phyloP scores from a whole-genome alignment of 2,888 invertebrate species.

The Chydorus sphaericus region DNA sequence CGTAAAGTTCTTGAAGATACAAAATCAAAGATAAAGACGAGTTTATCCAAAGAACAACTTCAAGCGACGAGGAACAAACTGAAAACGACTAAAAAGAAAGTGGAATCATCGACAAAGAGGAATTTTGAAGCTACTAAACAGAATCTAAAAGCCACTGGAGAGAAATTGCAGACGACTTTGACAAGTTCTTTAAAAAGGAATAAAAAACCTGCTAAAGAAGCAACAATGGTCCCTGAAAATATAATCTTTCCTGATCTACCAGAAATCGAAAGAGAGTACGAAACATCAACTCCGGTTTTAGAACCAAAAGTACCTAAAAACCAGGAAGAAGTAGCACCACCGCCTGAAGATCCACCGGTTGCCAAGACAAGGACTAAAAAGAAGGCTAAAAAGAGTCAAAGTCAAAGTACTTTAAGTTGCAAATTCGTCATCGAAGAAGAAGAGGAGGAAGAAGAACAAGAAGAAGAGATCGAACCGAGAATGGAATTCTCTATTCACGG shows the following conservation, averaged over 20 bases:
- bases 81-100: slow-evolving; percentile 9
- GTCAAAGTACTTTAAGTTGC: slow-evolving; percentile 28
- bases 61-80: slow-evolving; percentile 14
- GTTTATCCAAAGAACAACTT: slow-evolving; percentile 3
- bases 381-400: slow-evolving; percentile 1
- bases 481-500: slow-evolving; percentile 16
- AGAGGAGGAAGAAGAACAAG: slow-evolving; percentile 30
- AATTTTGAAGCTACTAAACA: slow-evolving; percentile 8
- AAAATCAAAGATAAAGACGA: slow-evolving; percentile 8
- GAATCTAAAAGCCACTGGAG: slow-evolving; percentile 9
- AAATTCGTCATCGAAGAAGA: too few species aligned
- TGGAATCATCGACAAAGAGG: not conserved
- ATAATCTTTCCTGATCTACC: not conserved
- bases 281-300: not conserved
- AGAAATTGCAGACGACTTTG: slow-evolving; percentile 10
- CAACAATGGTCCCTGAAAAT: not conserved
- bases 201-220: not conserved
- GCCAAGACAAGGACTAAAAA: slow-evolving; percentile 1
- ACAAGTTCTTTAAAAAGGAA: not conserved
- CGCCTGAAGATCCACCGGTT: not conserved
- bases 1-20: slow-evolving; percentile 8
- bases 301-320: not conserved
- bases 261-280: not conserved
- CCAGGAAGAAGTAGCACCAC: not conserved
- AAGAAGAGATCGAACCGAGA: slow-evolving; percentile 16